These are phyloP conservation scores for Chlorospingus semifuscus DNA, from an alignment of 2,797 vertebrate genomes.

Conservation along the genomic window DNA sequence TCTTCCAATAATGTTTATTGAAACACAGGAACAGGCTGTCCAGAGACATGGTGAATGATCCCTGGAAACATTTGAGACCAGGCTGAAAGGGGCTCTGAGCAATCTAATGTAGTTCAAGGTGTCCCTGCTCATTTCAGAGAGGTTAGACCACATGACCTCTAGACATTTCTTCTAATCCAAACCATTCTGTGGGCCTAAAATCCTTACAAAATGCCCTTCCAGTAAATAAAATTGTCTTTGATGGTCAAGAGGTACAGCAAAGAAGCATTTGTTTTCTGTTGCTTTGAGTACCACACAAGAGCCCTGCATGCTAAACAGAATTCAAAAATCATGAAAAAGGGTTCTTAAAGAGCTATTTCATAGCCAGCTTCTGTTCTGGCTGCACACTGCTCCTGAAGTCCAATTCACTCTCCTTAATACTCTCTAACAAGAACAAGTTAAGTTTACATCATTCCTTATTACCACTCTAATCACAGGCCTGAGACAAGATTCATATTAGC, in stretches of 20 bases:
- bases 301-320: not conserved
- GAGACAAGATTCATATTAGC: constrained; percentile 52
- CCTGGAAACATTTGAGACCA: not conserved
- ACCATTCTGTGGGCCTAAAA: not conserved
- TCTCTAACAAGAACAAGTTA: not conserved
- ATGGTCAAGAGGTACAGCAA: not conserved
- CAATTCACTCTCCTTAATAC: not conserved
- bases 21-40: not conserved
- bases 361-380: not conserved
- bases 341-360: not conserved
- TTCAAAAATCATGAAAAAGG: not conserved
- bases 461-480: not conserved
- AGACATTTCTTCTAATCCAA: not conserved
- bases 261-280: not conserved
- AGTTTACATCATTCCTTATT: not conserved
- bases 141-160: not conserved
- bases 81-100: not conserved
- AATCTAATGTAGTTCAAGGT: not conserved
- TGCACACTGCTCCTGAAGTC: not conserved
- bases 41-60: not conserved
- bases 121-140: not conserved
- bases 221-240: not conserved
- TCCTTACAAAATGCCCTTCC: not conserved
- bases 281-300: not conserved
- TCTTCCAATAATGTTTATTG: not conserved